Conservation (phyloP, 2,888 invertebrate genomes). For the Rhaphigaster nebulosa region DNA sequence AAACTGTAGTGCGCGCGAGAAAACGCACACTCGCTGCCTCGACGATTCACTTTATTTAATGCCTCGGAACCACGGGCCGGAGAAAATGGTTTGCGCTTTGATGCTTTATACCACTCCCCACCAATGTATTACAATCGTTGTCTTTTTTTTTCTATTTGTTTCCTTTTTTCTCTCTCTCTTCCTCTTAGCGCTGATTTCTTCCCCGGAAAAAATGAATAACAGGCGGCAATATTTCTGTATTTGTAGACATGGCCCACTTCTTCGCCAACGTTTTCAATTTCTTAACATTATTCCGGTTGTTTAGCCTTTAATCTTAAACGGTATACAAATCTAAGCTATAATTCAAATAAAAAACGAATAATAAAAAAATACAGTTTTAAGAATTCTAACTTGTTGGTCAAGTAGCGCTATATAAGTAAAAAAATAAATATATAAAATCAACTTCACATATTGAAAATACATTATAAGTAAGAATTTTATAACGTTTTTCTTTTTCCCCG, state of each 20-base stretch:
- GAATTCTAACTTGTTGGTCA: too few species aligned
- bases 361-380: too few species aligned
- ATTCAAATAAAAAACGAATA: too few species aligned
- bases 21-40: not conserved
- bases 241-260: not conserved
- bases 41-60: conserved; percentile 53
- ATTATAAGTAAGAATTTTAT: too few species aligned
- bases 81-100: conserved; percentile 39
- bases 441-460: too few species aligned
- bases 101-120: conserved; percentile 16
- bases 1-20: conserved; percentile 42
- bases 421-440: too few species aligned
- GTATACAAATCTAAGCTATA: not conserved
- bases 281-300: not conserved
- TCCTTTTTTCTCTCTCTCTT: not conserved
- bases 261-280: not conserved
- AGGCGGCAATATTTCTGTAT: not conserved
- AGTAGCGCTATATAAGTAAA: too few species aligned
- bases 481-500: too few species aligned
- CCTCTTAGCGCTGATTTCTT: not conserved
- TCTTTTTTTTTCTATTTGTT: not conserved
- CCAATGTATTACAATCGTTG: conserved; percentile 21
- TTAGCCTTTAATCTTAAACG: not conserved
- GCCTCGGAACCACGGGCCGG: conserved; percentile 24
- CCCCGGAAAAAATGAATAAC: not conserved